phyloP scores from a whole-genome alignment of 2,888 invertebrate genomes.

The Aphrophora alni region DNA sequence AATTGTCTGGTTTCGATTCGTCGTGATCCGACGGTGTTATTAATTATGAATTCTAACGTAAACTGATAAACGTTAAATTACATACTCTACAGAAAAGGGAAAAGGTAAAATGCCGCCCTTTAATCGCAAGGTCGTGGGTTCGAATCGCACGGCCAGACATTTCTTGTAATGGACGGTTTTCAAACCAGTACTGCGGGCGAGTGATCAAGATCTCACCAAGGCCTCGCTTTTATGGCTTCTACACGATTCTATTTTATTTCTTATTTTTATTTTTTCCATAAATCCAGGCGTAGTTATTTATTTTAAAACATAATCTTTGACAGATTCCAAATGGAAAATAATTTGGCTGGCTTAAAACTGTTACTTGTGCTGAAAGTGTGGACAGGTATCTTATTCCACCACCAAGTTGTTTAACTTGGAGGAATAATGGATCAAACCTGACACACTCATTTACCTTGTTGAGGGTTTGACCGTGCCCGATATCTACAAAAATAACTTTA shows the following conservation, averaged over 20 bases:
- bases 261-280: not conserved
- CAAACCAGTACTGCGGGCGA: not conserved
- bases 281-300: not conserved
- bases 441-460: too few species aligned
- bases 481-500: too few species aligned
- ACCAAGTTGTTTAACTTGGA: too few species aligned
- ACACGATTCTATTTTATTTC: not conserved
- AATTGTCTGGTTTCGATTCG: not conserved
- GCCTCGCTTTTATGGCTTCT: not conserved
- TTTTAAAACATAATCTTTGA: not conserved
- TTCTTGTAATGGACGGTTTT: constrained; percentile 3
- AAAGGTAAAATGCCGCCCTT: constrained; percentile 1
- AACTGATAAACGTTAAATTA: constrained; percentile 6
- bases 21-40: not conserved
- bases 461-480: too few species aligned
- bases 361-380: too few species aligned
- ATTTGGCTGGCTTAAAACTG: not conserved
- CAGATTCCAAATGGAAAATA: not conserved
- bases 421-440: too few species aligned
- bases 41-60: constrained; percentile 5
- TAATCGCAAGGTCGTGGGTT: constrained; percentile 9
- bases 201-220: not conserved
- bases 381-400: too few species aligned
- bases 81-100: not conserved
- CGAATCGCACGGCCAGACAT: not conserved